Evolutionary conservation across 1,140 invertebrate genomes (phyloP), one percentile per base, ranked within the genome.

Genomic region (Paramacrobiotus metropolitanus): DNA sequence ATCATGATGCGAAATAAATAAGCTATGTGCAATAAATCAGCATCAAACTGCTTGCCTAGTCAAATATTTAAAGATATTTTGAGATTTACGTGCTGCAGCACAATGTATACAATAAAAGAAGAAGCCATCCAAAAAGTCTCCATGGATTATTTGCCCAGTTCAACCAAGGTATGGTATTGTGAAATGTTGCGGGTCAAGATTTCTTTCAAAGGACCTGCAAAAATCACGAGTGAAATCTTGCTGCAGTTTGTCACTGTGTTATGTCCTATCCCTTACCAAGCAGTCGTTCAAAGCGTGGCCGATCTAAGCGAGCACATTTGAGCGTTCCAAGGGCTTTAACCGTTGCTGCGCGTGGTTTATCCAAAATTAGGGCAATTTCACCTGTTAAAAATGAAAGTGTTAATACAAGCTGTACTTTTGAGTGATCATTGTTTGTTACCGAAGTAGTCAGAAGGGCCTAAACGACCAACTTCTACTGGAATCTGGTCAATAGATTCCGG

Each of bases 371-470:
- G 21, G 77, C 77, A 63, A 78, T 78, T 65, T 78, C 77, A 67
- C 77, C 76, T 77, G 69, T 1, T 69, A 65, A 48, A 65, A n/a
- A n/a, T 15, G n/a, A 1, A 40, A n/a, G 9, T 40, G 29, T 15
- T 24, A 18, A 59, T 59, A n/a, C 1, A 40, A 59, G 21, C 15
- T 59, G 15, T 40, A n/a, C 9, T n/a, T 15, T n/a, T 40, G n/a
- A 9, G n/a, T 9, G n/a, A 40, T 40, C 9, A 15, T n/a, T 40
- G 34, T 40, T 0, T 40, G 34, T 24, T 67, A 78, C 76, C 77
- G 68, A 78, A 78, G 64, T 78, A 78, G 66, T 79, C 77, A 20
- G 77, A 78, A 21, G 72, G 66, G 30, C 73, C 74, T 4, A 78
- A 67, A 64, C 74, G 71, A 24, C 77, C 77, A 44, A 78, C 77